Evolutionary conservation across 2,113 vertebrate genomes (phyloP).

Genomic region (Zosterops borbonicus): DNA sequence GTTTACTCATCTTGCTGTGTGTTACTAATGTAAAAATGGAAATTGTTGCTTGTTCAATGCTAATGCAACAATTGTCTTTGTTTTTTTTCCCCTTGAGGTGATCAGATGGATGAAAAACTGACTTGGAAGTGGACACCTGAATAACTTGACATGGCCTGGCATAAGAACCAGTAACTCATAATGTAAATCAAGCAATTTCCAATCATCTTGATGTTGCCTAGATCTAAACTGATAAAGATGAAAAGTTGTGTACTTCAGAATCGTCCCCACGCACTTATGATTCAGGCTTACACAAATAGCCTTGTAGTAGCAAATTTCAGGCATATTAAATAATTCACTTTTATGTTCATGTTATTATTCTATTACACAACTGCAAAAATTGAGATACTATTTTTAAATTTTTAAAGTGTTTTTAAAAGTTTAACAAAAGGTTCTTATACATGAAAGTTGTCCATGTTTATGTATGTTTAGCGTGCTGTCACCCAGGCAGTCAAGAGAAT

Average conservation of each 20-base stretch:
- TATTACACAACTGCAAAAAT: not conserved
- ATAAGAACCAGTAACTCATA: not conserved
- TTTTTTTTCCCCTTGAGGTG: not conserved
- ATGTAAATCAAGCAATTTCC: not conserved
- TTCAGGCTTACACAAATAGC: not conserved
- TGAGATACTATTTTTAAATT: not conserved
- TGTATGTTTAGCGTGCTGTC: not conserved
- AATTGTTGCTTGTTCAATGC: not conserved
- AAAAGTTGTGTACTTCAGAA: not conserved
- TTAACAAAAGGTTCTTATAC: not conserved
- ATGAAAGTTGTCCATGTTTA: not conserved
- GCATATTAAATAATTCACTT: not conserved
- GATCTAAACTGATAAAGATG: not conserved
- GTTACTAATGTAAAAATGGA: not conserved
- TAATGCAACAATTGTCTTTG: not conserved
- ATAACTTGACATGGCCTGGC: not conserved
- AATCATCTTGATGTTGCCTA: not conserved
- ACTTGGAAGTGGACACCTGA: not conserved
- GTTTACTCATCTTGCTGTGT: not conserved
- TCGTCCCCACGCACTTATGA: not conserved
- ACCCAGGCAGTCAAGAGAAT: not conserved
- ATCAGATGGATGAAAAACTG: rapidly evolving
- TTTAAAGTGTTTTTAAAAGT: too few relatives aligned
- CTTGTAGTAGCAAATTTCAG: not conserved
- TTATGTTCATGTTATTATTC: not conserved